Conservation (phyloP, 1,140 invertebrate genomes). For the Rhagoletis zephyria region DNA sequence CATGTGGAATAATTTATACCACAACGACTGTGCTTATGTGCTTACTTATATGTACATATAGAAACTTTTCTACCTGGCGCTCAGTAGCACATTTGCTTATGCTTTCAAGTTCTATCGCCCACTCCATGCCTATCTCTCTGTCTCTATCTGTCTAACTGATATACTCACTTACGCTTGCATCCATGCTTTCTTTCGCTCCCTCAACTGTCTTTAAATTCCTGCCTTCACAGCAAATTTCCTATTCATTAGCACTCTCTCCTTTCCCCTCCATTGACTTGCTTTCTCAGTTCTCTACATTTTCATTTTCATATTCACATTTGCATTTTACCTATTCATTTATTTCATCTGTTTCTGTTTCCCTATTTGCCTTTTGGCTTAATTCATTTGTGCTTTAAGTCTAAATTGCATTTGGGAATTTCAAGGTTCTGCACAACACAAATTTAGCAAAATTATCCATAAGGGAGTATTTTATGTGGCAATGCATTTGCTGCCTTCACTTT, state of each 20-base stretch:
- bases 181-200: no score
- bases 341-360: background rate
- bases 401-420: constrained; percentile 45
- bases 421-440: background rate
- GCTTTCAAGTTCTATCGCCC: background rate
- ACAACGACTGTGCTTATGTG: background rate
- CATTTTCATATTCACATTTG: background rate
- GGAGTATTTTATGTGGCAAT: constrained; percentile 19
- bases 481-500: background rate
- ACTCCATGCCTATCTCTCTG: background rate
- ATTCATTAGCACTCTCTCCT: background rate
- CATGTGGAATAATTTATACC: constrained; percentile 44
- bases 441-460: constrained; percentile 30
- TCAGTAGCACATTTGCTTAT: background rate
- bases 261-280: background rate
- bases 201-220: background rate
- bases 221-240: background rate
- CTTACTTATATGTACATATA: no score
- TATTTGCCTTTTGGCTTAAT: constrained; percentile 11
- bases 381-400: constrained; percentile 36
- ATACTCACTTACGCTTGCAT: no score
- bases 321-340: background rate
- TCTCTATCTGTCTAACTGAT: background rate
- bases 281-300: background rate
- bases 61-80: background rate